Conservation (phyloP, 1,140 invertebrate genomes). For the Condylostylus longicornis region DNA sequence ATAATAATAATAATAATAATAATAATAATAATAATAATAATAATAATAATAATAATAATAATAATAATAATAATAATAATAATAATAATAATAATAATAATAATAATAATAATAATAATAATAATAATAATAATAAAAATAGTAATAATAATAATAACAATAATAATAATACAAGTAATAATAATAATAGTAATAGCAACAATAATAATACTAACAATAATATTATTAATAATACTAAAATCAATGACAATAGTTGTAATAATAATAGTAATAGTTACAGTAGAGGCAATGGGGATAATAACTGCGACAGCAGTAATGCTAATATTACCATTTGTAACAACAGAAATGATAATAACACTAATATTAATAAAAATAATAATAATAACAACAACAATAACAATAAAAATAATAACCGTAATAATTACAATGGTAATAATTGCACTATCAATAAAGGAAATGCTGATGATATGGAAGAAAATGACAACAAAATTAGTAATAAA, state of each 20-base stretch:
- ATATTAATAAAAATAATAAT: slow-evolving; percentile 1
- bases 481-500: too few species aligned
- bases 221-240: slow-evolving; percentile 6
- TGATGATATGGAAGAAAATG: too few species aligned
- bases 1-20: slow-evolving; percentile 3
- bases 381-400: background rate
- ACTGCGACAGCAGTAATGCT: slow-evolving; percentile 16
- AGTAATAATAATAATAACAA: slow-evolving; percentile 5
- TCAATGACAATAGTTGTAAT: too few species aligned
- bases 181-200: background rate
- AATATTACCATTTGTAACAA: slow-evolving; percentile 10
- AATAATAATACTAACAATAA: too few species aligned
- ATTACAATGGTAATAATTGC: too few species aligned
- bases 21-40: slow-evolving; percentile 10
- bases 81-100: slow-evolving; percentile 8
- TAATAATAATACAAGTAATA: background rate
- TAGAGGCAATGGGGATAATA: slow-evolving; percentile 6
- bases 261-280: slow-evolving; percentile 4
- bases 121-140: too few species aligned
- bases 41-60: slow-evolving; percentile 14
- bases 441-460: too few species aligned
- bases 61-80: slow-evolving; percentile 7
- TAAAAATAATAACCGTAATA: background rate
- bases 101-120: slow-evolving; percentile 4
- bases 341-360: background rate